Evolutionary conservation across 2,888 invertebrate genomes (phyloP).

Genomic region (Sialis lutaria): DNA sequence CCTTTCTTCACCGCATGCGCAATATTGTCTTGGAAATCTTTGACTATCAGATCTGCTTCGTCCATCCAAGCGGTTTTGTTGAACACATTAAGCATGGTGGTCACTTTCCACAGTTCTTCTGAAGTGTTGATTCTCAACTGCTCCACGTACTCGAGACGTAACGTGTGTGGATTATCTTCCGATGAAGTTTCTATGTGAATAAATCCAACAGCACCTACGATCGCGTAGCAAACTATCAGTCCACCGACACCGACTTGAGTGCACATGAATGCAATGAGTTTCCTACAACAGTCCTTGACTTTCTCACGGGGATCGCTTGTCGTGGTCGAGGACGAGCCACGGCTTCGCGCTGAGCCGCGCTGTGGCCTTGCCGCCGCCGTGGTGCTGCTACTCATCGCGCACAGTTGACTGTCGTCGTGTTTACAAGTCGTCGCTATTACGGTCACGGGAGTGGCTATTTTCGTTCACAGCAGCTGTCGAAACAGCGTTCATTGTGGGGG

Average conservation of each 20-base stretch:
- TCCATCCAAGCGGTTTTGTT: conserved; percentile 44
- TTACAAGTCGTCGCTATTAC: no score
- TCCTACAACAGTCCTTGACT: conserved; percentile 70
- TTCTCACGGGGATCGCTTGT: conserved; percentile 53
- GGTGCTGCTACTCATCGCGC: no score
- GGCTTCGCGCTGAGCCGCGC: conserved; percentile 45
- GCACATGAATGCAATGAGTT: conserved; percentile 80
- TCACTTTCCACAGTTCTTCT: conserved; percentile 48
- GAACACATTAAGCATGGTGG: conserved; percentile 47
- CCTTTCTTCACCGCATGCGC: conserved; percentile 41
- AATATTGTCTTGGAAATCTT: conserved; percentile 48
- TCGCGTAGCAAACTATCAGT: conserved; percentile 70
- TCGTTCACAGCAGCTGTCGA: no score
- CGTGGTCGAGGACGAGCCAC: conserved; percentile 41
- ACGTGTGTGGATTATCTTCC: conserved; percentile 26
- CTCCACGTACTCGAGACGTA: conserved; percentile 31
- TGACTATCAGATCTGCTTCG: conserved; percentile 41
- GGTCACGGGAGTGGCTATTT: no score
- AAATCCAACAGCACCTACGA: conserved; percentile 70
- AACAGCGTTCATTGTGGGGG: no score
- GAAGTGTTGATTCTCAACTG: conserved; percentile 37
- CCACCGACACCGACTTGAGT: conserved; percentile 84
- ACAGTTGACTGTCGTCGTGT: no score
- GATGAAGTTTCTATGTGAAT: conserved; percentile 54
- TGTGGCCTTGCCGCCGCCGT: neutral